Evolutionary conservation across 2,888 invertebrate genomes (phyloP), one percentile per base, ranked within the genome.

Genomic region (Oconnorella tubifera): DNA sequence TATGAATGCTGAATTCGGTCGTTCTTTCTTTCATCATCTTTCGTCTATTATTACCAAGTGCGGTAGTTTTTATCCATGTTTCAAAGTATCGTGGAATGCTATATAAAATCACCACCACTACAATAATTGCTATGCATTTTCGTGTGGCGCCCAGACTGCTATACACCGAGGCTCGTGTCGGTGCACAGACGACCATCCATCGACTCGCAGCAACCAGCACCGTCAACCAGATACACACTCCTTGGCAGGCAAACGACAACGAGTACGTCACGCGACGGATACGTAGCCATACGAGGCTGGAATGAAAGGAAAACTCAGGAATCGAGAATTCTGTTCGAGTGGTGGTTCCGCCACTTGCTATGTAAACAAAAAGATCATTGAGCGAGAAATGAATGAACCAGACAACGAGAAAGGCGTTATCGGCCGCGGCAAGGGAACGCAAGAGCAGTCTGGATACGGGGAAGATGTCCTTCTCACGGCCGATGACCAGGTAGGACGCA

Each of bases 81-180:
- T 67, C 67, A 29, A 68, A 68, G 31, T 53, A 68, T 4, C 68
- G 49, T 6, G 68, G 68, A 4, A 63, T 1, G 59, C 66, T 68
- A 58, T 68, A 68, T 27, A 49, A 49, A 27, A 63, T 32, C 33
- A 66, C 56, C 50, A 63, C 62, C 1, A 63, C 25, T 4, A 40
- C 33, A 2, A 66, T 40, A 6, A 33, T 25, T 3, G 57, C 10
- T n/a, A 66, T 51, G 23, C 49, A 25, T 2, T 57, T 63, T 4
- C 40, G 59, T 2, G 51, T 49, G 4, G 59, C 33, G 3, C 50
- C 31, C 0, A 66, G 49, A 33, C 32, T 63, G 55, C 58, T 55
- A 28, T 59, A 25, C 14, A 28, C 56, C 6, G 55, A 25, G 19
- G 66, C 68, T n/a, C 49, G 14, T 53, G 63, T 63, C 1, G 68